phyloP scores from a whole-genome alignment of 1,140 invertebrate species.

The Cyphomyrmex costatus region DNA sequence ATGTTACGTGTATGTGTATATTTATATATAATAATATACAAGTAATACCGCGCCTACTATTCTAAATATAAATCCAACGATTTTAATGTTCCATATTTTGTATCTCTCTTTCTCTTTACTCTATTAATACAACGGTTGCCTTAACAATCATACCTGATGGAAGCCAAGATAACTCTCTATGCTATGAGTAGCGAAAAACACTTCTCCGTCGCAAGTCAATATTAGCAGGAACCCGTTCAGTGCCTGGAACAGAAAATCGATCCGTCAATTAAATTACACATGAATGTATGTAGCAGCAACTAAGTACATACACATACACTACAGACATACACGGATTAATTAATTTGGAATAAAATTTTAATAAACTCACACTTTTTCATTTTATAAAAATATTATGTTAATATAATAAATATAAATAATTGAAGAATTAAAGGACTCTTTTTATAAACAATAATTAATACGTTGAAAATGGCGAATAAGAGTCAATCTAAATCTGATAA shows the following conservation, averaged over 20 bases:
- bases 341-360: neutral
- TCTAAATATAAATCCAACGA: neutral
- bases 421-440: no score
- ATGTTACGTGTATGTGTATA: no score
- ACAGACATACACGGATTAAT: neutral
- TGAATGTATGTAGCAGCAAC: neutral
- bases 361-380: no score
- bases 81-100: neutral
- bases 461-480: no score
- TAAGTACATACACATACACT: no score
- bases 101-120: neutral
- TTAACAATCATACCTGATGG: conserved; percentile 94
- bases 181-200: conserved; percentile 99
- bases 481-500: no score
- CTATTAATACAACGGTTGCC: neutral
- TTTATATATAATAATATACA: neutral
- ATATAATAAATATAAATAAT: no score
- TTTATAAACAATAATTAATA: no score
- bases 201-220: conserved; percentile 98
- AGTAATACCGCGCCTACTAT: neutral
- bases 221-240: conserved; percentile 99
- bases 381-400: neutral
- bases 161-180: conserved; percentile 99
- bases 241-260: conserved; percentile 92
- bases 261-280: neutral